Conservation (phyloP, 2,113 vertebrate genomes). For the Actinemys pallida region DNA sequence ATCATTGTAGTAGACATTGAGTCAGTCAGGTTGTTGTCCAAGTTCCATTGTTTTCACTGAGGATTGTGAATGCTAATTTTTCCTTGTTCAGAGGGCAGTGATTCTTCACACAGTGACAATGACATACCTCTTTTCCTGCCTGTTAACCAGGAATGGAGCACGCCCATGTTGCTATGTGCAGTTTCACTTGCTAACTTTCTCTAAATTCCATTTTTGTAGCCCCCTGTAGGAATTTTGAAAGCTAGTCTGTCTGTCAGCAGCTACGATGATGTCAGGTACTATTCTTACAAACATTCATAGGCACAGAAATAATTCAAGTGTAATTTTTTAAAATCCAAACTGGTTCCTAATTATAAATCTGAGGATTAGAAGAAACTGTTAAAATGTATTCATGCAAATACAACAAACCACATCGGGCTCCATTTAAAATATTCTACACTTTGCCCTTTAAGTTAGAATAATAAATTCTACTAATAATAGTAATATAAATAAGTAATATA, state of each 20-base stretch:
- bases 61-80: not conserved
- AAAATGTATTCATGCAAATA: not conserved
- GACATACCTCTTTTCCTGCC: not conserved
- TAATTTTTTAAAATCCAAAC: constrained; percentile 52
- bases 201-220: not conserved
- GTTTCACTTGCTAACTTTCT: not conserved
- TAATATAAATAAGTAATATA: not conserved
- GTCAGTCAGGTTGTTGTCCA: not conserved
- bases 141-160: not conserved
- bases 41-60: not conserved
- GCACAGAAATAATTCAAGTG: not conserved
- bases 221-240: constrained; percentile 25
- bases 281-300: not conserved
- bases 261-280: constrained; percentile 14
- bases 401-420: not conserved
- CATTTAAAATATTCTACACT: not conserved
- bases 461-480: not conserved
- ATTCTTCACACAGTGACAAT: not conserved
- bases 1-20: not conserved
- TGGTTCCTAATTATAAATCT: not conserved
- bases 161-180: not conserved
- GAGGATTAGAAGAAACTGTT: not conserved
- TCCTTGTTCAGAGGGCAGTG: not conserved
- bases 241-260: constrained; percentile 1
- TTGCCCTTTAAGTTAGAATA: not conserved